phyloP scores from a whole-genome alignment of 1,140 invertebrate species.

The Panagrolaimus sp. region DNA sequence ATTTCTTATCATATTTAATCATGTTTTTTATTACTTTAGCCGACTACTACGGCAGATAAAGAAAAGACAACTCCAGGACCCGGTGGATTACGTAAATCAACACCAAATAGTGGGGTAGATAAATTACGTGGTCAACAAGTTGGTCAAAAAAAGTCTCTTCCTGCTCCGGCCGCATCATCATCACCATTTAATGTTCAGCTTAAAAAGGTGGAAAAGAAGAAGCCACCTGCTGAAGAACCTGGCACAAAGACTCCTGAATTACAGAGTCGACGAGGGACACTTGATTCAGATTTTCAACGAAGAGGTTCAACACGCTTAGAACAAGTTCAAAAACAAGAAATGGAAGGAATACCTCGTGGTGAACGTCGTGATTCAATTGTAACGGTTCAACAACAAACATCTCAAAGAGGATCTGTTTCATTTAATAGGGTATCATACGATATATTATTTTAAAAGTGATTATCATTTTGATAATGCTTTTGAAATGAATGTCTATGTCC shows the following conservation, averaged over 20 bases:
- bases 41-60: neutral
- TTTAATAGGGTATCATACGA: neutral
- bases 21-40: conserved; percentile 7
- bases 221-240: conserved; percentile 16
- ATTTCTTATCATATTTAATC: neutral
- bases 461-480: no score
- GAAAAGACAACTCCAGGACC: neutral
- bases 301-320: conserved; percentile 3
- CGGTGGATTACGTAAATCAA: neutral
- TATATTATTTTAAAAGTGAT: no score
- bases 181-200: conserved; percentile 25
- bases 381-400: conserved; percentile 8
- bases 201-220: conserved; percentile 27
- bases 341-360: neutral
- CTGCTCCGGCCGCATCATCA: neutral
- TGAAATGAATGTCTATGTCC: neutral
- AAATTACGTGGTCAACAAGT: conserved; percentile 31
- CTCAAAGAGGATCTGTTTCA: conserved; percentile 6
- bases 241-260: conserved; percentile 23
- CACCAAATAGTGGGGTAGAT: conserved; percentile 10
- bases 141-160: conserved; percentile 18
- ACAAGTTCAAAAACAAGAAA: conserved; percentile 8
- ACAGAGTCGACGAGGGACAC: conserved; percentile 26
- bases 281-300: conserved; percentile 16
- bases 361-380: conserved; percentile 14